Evolutionary conservation across 2,888 invertebrate genomes (phyloP), one percentile per base, ranked within the genome.

Genomic region (Hofmannophila pseudospretella): DNA sequence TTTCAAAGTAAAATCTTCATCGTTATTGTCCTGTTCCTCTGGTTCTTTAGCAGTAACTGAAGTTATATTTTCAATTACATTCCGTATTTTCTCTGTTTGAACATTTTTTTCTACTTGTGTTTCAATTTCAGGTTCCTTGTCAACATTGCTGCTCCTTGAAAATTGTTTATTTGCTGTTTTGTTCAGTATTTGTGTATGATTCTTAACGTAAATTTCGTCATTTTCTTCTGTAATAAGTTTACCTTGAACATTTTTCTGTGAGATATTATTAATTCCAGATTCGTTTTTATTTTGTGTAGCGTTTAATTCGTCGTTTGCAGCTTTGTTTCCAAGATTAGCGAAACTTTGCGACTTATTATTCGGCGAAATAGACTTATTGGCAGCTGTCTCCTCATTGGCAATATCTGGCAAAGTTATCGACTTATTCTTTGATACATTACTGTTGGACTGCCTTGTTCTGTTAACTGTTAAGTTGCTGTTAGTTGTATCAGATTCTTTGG

Each of bases 401-500:
- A 2, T 11, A 27, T 11, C 2, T 10, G 5, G 10, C 11, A 5
- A 10, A 43, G 41, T 51, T 23, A 54, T 56, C 1, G 62, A 58
- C 32, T 51, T 57, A 38, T 52, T 52, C 29, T 56, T 59, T n/a
- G 58, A 52, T n/a, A n/a, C 1, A 23, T 8, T n/a, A 1, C 10
- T 10, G 11, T 27, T 27, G 10, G 58, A 55, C 23, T 51, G 53
- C 27, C 51, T 63, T 13, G 55, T 52, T 49, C 51, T 58, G 32
- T 58, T 45, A 20, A 25, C 25, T 1, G 38, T 45, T 19, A 37
- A 32, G 34, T 48, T 42, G 39, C 44, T 49, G 11, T 33, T 41
- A 33, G 40, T 51, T 22, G 43, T 45, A 28, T 58, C 54, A 25
- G 61, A 52, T 50, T 67, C 63, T 35, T 57, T 63, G 0, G 36